Evolutionary conservation across 2,888 invertebrate species (phyloP).

Genomic region (Caenorhabditis sinica): DNA sequence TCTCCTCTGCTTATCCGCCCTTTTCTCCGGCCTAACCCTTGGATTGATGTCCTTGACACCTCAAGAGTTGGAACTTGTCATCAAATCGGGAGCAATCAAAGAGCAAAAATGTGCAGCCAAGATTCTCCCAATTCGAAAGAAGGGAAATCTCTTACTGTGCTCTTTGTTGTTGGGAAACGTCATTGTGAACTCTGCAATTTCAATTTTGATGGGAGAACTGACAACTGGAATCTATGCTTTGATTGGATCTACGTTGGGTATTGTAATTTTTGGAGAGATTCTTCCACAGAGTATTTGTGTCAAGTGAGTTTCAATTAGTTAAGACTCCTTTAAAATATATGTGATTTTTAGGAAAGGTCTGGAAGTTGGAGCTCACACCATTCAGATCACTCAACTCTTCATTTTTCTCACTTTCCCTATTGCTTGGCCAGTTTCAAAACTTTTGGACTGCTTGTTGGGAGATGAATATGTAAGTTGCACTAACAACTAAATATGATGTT

Average conservation of each 20-base stretch:
- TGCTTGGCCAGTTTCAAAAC: conserved; percentile 87
- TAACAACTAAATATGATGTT: background rate
- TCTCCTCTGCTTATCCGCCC: conserved; percentile 92
- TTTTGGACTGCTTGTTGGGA: conserved; percentile 86
- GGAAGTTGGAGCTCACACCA: conserved; percentile 77
- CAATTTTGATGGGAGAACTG: conserved; percentile 95
- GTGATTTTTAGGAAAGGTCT: conserved; percentile 89
- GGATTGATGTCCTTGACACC: conserved; percentile 96
- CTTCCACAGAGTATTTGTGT: conserved; percentile 88
- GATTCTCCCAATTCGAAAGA: conserved; percentile 94
- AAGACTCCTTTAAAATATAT: background rate
- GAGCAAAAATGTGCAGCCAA: conserved; percentile 88
- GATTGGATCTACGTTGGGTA: conserved; percentile 86
- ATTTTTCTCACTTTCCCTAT: conserved; percentile 94
- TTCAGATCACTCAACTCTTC: conserved; percentile 84
- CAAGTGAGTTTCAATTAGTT: conserved; percentile 71
- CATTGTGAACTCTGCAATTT: conserved; percentile 88
- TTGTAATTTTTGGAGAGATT: conserved; percentile 89
- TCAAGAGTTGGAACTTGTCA: conserved; percentile 82
- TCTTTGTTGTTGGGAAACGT: conserved; percentile 88
- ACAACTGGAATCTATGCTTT: conserved; percentile 85
- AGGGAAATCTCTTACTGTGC: conserved; percentile 93
- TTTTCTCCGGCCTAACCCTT: conserved; percentile 97
- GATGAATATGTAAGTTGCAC: conserved; percentile 91
- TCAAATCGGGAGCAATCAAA: conserved; percentile 77